A percentile compares a stretch with the other conserved stretches of the same genome.
Evolutionary conservation across 2,113 vertebrate genomes (phyloP).

Genomic region (Brienomyrus brachyistius): DNA sequence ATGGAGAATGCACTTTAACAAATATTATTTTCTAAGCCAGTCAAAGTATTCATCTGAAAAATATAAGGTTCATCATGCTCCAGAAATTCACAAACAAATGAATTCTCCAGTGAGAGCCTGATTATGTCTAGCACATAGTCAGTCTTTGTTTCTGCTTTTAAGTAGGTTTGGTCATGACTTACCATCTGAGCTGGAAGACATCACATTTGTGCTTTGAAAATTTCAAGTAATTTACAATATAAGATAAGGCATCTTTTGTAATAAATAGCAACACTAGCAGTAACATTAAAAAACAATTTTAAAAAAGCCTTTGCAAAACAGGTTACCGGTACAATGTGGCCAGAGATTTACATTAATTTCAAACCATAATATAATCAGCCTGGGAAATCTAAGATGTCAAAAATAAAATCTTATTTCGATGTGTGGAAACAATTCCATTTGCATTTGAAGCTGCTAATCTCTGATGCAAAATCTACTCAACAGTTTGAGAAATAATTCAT

Average conservation of each 20-base stretch:
- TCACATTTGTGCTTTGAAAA: not conserved
- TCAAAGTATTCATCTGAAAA: not conserved
- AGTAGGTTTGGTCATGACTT: not conserved
- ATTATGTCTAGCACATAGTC: not conserved
- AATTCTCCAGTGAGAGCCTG: not conserved
- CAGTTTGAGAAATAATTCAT: not conserved
- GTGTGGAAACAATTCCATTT: not conserved
- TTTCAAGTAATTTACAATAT: not conserved
- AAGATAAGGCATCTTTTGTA: not conserved
- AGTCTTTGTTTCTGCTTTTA: not conserved
- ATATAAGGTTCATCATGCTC: not conserved
- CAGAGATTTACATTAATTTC: not conserved
- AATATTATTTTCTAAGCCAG: constrained; percentile 4
- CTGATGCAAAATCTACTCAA: not conserved
- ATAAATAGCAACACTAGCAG: not conserved
- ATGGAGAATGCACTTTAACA: not conserved
- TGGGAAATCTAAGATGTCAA: not conserved
- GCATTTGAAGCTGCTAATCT: not conserved
- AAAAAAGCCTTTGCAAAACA: not conserved
- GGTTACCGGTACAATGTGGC: not conserved
- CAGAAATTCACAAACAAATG: constrained; percentile 9
- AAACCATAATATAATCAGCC: not conserved
- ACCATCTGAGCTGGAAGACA: not conserved
- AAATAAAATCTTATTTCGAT: not conserved
- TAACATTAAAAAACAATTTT: not conserved